Conservation (phyloP, 1,140 invertebrate genomes). For the Drosophila repletoides region DNA sequence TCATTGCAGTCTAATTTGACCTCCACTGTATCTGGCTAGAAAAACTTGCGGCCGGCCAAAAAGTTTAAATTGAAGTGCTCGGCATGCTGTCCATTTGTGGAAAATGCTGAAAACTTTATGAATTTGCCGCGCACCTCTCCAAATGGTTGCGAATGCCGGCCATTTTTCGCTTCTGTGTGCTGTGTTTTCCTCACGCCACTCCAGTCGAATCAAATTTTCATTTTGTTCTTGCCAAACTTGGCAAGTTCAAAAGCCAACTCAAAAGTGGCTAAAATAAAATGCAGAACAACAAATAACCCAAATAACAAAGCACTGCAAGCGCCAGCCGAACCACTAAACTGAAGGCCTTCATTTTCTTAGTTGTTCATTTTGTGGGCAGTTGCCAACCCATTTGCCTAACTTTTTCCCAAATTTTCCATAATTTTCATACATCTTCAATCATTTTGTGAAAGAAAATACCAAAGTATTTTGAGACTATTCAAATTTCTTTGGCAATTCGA, state of each 20-base stretch:
- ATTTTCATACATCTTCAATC: neutral
- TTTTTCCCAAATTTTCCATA: neutral
- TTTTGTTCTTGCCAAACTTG: constrained; percentile 24
- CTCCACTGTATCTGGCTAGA: constrained; percentile 19
- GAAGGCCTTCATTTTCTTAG: constrained; percentile 4
- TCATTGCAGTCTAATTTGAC: constrained; percentile 24
- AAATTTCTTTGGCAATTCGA: no score
- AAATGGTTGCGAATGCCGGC: constrained; percentile 42
- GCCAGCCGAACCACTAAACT: constrained; percentile 1
- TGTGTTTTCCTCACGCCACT: neutral
- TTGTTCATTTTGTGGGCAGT: constrained; percentile 20
- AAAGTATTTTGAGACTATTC: no score
- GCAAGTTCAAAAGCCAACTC: constrained; percentile 24
- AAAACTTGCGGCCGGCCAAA: constrained; percentile 11
- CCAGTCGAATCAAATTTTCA: constrained; percentile 41
- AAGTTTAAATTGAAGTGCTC: constrained; percentile 47
- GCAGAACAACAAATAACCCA: constrained; percentile 13
- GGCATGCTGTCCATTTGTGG: constrained; percentile 9
- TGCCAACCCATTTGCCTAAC: constrained; percentile 10
- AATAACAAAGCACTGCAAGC: constrained; percentile 5
- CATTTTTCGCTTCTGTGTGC: constrained; percentile 27
- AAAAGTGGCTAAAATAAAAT: constrained; percentile 33
- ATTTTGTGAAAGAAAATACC: no score
- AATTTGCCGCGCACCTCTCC: constrained; percentile 37
- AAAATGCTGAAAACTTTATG: constrained; percentile 28